Evolutionary conservation across 2,797 vertebrate species (phyloP).

Genomic region (Alcedo quadribrachys): DNA sequence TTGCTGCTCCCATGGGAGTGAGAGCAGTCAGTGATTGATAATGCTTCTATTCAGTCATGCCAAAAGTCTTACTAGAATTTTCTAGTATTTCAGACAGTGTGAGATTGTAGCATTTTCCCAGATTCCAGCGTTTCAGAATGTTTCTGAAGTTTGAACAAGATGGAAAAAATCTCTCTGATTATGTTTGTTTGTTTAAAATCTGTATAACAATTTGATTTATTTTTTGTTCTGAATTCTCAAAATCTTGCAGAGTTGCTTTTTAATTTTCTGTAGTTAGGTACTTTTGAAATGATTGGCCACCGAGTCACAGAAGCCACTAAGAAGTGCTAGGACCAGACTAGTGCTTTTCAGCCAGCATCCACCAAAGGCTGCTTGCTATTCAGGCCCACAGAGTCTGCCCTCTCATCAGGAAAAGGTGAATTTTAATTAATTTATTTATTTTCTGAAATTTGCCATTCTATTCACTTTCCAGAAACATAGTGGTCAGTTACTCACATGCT

Average conservation of each 20-base stretch:
- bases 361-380: fast-evolving
- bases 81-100: background rate
- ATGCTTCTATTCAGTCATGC: background rate
- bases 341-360: background rate
- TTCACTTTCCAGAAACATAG: background rate
- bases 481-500: background rate
- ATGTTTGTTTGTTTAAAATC: background rate
- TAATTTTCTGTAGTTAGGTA: background rate
- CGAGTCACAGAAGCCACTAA: background rate
- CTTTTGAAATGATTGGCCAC: background rate
- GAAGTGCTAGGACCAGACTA: background rate
- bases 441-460: background rate
- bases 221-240: background rate
- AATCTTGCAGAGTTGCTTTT: background rate
- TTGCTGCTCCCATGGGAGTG: background rate
- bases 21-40: background rate
- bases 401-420: background rate
- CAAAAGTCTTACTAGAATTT: background rate
- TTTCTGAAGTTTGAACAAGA: background rate
- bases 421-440: background rate
- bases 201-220: background rate
- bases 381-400: background rate
- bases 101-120: background rate
- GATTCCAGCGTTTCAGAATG: background rate
- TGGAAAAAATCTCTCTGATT: background rate